Evolutionary conservation across 2,888 invertebrate species (phyloP), one percentile per base, ranked within the genome.

Genomic region (Synergus japonicus): DNA sequence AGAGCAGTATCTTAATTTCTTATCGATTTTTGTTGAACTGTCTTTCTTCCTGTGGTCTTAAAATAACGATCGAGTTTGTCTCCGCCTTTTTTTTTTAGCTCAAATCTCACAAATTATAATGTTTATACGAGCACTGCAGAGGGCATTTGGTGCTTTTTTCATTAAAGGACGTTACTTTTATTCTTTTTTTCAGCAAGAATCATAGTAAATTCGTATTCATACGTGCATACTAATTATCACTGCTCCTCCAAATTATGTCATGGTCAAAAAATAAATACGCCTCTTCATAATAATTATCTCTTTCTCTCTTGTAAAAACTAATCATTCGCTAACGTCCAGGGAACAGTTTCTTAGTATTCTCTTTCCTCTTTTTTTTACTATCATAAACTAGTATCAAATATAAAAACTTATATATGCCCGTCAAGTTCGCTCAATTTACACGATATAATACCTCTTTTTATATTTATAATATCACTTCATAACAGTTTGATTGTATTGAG

Each of bases 361-460:
- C 46, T 80, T 64, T 81, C 69, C 63, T 79, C 79, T 82, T 81
- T 83, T 79, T 79, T 85, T 84, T 80, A 82, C 81, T 80, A 85
- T 88, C 87, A 86, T 88, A 89, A 90, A 90, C 88, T 90, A 90
- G 90, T 90, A 90, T 90, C 90, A 90, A 90, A 90, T 90, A 90
- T 90, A 90, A 89, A 90, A 90, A 90, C 89, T 89, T 89, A 90
- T 89, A 88, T 89, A 87, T 88, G 90, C 89, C 89, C 87, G 87
- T 89, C 88, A 89, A 90, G 86, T 89, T 88, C 87, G 88, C 89
- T 88, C 88, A 86, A 88, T 89, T 87, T 86, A 88, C 86, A 88
- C 87, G 86, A 88, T 88, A 89, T 87, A 88, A 88, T 89, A 88
- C 86, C 87, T 87, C 85, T 86, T 87, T 85, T 86, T 87, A 87